A percentile compares a stretch with the other conserved stretches of the same genome.
Evolutionary conservation across 1,140 invertebrate species (phyloP).

Genomic region (Parapsyche elsis): DNA sequence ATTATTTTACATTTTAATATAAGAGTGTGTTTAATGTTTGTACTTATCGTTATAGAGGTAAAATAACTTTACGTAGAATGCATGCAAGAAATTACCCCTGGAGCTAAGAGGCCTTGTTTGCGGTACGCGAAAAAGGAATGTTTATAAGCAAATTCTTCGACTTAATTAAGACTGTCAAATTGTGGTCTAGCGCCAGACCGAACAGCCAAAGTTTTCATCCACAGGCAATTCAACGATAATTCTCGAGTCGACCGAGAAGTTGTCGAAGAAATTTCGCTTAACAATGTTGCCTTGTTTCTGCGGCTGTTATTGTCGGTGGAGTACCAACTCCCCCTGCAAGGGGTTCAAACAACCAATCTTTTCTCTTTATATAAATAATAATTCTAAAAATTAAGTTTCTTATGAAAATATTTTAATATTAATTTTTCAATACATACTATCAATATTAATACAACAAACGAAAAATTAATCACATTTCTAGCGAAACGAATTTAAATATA

Average conservation of each 20-base stretch:
- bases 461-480: too few species aligned
- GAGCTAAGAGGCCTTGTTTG: neutral
- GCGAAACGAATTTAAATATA: too few species aligned
- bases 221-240: constrained; percentile 41
- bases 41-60: too few species aligned
- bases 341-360: neutral
- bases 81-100: neutral
- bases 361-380: neutral
- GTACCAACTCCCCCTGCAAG: neutral
- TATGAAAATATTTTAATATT: too few species aligned
- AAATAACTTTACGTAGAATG: too few species aligned
- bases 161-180: constrained; percentile 55
- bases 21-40: too few species aligned
- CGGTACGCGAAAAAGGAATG: constrained; percentile 19
- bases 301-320: constrained; percentile 42
- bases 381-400: too few species aligned
- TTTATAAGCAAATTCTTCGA: constrained; percentile 39
- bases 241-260: constrained; percentile 17
- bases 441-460: too few species aligned
- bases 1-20: neutral
- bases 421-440: too few species aligned
- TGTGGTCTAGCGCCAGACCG: constrained; percentile 25
- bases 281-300: constrained; percentile 47
- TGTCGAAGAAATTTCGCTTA: constrained; percentile 47
- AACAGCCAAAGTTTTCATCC: constrained; percentile 53